These are phyloP conservation scores for Heteromormyrus szaboi DNA, from an alignment of 2,797 vertebrate species.

Conservation along the genomic window DNA sequence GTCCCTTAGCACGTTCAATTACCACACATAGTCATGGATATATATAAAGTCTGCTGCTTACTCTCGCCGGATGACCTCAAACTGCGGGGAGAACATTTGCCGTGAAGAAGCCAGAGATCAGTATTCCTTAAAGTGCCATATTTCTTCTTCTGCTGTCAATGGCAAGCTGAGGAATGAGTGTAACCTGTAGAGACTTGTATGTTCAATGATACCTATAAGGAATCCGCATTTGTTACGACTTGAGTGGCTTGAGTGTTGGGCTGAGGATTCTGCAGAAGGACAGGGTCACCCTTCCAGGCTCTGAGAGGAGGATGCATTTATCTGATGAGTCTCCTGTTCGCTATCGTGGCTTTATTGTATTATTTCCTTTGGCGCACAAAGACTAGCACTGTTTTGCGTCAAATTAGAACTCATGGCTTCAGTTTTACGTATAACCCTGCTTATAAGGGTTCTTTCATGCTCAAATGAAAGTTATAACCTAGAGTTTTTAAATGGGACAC, in stretches of 20 bases:
- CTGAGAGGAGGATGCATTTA: neutral
- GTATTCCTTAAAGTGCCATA: neutral
- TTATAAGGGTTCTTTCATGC: neutral
- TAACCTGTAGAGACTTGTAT: neutral
- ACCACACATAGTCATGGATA: conserved; percentile 3
- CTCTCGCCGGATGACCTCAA: neutral
- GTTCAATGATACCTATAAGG: neutral
- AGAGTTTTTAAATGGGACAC: neutral
- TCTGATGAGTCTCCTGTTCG: neutral
- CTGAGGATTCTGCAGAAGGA: neutral
- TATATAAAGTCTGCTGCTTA: neutral
- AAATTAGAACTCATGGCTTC: neutral
- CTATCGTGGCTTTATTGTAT: neutral
- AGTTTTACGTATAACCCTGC: neutral
- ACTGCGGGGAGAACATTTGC: neutral
- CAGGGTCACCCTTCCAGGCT: neutral
- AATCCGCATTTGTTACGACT: neutral
- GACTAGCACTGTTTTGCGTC: neutral
- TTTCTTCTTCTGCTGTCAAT: neutral
- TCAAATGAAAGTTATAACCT: neutral
- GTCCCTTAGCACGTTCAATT: neutral
- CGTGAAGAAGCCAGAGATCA: neutral
- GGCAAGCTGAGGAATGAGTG: neutral
- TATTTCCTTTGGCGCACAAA: neutral
- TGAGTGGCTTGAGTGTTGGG: neutral